Base-by-base conservation (phyloP, 2,888 invertebrate species). In the Cephus pulcher region DNA sequence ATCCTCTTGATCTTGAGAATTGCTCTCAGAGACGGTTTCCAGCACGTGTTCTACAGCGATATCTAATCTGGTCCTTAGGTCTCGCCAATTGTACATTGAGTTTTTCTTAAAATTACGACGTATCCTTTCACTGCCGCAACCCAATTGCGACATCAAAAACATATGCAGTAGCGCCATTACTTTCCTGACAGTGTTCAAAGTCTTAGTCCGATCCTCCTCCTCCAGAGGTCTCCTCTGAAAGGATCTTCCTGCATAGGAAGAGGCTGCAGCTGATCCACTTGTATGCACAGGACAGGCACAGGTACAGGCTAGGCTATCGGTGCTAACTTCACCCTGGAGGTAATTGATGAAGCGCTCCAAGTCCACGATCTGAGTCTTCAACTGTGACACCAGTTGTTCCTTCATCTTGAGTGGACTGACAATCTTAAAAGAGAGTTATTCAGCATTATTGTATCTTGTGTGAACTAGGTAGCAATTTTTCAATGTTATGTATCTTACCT, bases 361-460 rank as follows among this genome's bases (percentile, higher is more conserved):
- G 92, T 99, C 99, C 73, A 96, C 95, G 77, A 99, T 98, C 93
- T 99, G 99, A 0, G 98, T 97, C 92, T 99, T 98, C 33, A 99
- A 93, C 92, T 99, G 99, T 74, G 94, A 94, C 33, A 99, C 98
- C 32, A 99, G 93, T 92, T 99, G 98, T 88, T 99, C 99, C 92
- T 99, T 99, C 93, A 99, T 98, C 90, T 98, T 96, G 81, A 98
- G 94, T 30, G 98, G 98, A 86, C 98, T 98, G 33, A 99, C 96
- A 88, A 99, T 95, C 95, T 95, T 89, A 9, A 33, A 78, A 35
- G 71, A 33, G 32, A 71, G 71, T 15, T 69, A 40, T 23, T 56
- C 15, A 56, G 56, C 23, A 15, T 40, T 40, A 9, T 34, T 33
- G 32, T 3, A 71, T 32, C 32, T 71, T 23, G 11, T 30, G 32